These are phyloP conservation scores for Trachymyrmex septentrionalis DNA, from an alignment of 1,140 invertebrate species.

Conservation along the genomic window DNA sequence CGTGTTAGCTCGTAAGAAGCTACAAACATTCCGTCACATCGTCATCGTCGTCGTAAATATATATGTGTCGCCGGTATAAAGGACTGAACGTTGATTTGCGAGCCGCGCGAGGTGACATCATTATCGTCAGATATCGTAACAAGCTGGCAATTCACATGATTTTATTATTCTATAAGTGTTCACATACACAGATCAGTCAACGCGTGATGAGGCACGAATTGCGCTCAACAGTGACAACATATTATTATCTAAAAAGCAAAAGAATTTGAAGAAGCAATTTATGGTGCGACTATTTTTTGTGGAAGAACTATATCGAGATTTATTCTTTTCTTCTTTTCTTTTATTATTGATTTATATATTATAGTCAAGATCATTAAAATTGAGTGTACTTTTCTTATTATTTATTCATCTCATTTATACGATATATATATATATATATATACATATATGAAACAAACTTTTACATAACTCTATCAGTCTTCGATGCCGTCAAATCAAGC, in stretches of 20 bases:
- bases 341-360: background rate
- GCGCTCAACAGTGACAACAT: background rate
- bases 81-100: slow-evolving; percentile 32
- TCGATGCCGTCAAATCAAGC: no score
- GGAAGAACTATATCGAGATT: background rate
- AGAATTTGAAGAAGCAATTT: background rate
- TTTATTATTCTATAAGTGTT: slow-evolving; percentile 43
- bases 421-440: no score
- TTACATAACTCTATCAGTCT: no score
- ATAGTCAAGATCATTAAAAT: no score
- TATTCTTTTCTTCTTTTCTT: background rate
- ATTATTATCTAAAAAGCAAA: background rate
- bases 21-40: slow-evolving; percentile 20
- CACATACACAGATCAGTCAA: background rate
- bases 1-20: slow-evolving; percentile 36
- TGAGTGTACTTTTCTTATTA: no score
- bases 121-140: slow-evolving; percentile 42
- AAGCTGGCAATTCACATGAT: slow-evolving; percentile 38
- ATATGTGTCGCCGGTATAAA: background rate
- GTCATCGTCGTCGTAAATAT: slow-evolving; percentile 22
- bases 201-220: background rate
- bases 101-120: background rate
- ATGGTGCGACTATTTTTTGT: background rate
- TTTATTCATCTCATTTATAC: no score
- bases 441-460: no score